A percentile compares a stretch with the other conserved stretches of the same genome.
Conservation (phyloP, 2,113 vertebrate species). For the Progne subis region DNA sequence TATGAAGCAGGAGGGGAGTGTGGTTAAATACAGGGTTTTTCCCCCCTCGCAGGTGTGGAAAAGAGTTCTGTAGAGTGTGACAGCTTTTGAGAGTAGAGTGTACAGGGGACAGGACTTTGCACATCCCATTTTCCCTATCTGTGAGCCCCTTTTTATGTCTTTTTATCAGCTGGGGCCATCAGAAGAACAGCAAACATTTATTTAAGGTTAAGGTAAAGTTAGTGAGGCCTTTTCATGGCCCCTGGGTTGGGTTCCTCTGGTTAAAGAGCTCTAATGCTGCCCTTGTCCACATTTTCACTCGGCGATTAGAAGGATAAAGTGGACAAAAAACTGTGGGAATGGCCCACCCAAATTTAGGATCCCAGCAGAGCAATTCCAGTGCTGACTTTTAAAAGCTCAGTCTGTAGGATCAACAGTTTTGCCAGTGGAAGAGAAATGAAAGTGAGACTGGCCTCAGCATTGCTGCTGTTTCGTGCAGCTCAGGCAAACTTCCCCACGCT, state of each 20-base stretch:
- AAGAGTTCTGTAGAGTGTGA: background rate
- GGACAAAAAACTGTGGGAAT: background rate
- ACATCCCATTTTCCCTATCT: background rate
- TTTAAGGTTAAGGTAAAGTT: background rate
- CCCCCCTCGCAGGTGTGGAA: background rate
- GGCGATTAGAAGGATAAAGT: background rate
- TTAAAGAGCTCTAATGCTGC: background rate
- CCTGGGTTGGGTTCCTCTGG: background rate
- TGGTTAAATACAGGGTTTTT: rapidly evolving
- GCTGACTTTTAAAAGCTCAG: background rate
- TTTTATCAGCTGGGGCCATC: background rate
- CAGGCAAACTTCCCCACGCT: background rate
- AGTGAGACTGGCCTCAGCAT: background rate
- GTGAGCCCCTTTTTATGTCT: background rate
- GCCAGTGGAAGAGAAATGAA: background rate
- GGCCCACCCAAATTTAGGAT: background rate
- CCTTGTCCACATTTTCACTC: background rate
- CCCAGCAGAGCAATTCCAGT: background rate
- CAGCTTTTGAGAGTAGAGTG: background rate
- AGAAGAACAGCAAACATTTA: background rate
- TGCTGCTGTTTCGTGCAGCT: background rate
- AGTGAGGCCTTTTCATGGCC: background rate
- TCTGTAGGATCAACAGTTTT: background rate
- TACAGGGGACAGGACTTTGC: rapidly evolving
- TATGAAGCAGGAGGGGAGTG: background rate